Evolutionary conservation across 2,888 invertebrate genomes (phyloP).

Genomic region (Pegoplata infirma): DNA sequence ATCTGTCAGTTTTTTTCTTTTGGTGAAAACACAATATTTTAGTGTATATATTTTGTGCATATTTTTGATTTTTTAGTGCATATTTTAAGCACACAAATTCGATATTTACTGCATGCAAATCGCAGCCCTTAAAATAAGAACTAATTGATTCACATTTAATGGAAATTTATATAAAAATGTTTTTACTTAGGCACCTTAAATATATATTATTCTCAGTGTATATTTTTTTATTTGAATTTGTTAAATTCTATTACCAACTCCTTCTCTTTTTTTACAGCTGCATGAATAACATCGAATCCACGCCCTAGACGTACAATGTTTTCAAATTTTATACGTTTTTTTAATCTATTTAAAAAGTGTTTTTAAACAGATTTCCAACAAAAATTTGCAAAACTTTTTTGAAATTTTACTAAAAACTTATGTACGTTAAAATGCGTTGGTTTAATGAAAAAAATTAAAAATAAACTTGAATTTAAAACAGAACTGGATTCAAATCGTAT

Average conservation of each 20-base stretch:
- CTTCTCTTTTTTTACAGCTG: conserved; percentile 74
- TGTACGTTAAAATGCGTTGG: conserved; percentile 56
- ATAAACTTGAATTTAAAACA: conserved; percentile 9
- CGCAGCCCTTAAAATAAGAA: too few species aligned
- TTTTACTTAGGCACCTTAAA: not conserved
- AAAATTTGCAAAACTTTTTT: not conserved
- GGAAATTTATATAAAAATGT: too few species aligned
- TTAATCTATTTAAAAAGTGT: conserved; percentile 76
- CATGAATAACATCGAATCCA: conserved; percentile 77
- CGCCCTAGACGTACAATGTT: conserved; percentile 76
- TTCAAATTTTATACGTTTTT: conserved; percentile 74
- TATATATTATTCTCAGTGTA: not conserved
- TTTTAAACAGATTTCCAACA: conserved; percentile 68
- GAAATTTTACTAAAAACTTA: not conserved
- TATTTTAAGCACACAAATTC: too few species aligned
- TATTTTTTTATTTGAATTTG: not conserved
- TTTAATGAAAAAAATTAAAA: conserved; percentile 5
- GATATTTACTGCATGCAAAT: too few species aligned
- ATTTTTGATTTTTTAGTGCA: too few species aligned
- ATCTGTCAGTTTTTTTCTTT: too few species aligned
- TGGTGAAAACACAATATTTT: too few species aligned
- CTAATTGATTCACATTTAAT: too few species aligned
- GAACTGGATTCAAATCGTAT: conserved; percentile 23
- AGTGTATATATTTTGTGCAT: too few species aligned
- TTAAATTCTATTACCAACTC: conserved; percentile 5